A percentile compares a stretch with the other conserved stretches of the same genome.
phyloP scores from a whole-genome alignment of 2,797 vertebrate genomes.

The Pampus argenteus region DNA sequence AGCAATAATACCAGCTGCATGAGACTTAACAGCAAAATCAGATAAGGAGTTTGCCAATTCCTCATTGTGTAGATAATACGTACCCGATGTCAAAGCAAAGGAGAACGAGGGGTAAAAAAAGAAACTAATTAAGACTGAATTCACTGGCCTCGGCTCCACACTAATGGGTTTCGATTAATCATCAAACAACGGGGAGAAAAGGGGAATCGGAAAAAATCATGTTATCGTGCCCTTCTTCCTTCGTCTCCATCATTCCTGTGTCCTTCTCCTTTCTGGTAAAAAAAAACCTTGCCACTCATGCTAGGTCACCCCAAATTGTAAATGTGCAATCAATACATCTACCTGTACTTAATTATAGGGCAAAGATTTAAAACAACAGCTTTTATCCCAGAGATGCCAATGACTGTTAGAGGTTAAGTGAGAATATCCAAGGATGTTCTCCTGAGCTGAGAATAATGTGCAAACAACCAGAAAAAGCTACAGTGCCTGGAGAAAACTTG shows the following conservation, averaged over 20 bases:
- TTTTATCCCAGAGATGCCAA: constrained; percentile 17
- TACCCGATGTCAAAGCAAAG: constrained; percentile 66
- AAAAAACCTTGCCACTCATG: constrained; percentile 15
- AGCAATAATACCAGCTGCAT: constrained; percentile 71
- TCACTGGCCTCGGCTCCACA: constrained; percentile 68
- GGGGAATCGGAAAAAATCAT: constrained; percentile 54
- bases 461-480: neutral
- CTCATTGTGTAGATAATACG: constrained; percentile 74
- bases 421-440: constrained; percentile 14
- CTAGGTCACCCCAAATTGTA: constrained; percentile 10
- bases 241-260: constrained; percentile 49
- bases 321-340: constrained; percentile 59
- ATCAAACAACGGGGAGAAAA: constrained; percentile 69
- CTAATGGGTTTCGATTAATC: constrained; percentile 85
- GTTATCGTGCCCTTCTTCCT: constrained; percentile 50
- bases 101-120: constrained; percentile 72
- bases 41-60: constrained; percentile 79
- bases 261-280: constrained; percentile 36
- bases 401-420: constrained; percentile 11
- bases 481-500: neutral
- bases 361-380: constrained; percentile 35
- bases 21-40: constrained; percentile 66
- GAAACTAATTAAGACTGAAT: constrained; percentile 83
- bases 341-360: constrained; percentile 49
- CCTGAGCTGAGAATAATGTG: constrained; percentile 2